A percentile compares a stretch with the other conserved stretches of the same genome.
These are phyloP conservation scores for Trichogramma evanescens DNA, from an alignment of 2,888 invertebrate genomes.

Conservation along the genomic window DNA sequence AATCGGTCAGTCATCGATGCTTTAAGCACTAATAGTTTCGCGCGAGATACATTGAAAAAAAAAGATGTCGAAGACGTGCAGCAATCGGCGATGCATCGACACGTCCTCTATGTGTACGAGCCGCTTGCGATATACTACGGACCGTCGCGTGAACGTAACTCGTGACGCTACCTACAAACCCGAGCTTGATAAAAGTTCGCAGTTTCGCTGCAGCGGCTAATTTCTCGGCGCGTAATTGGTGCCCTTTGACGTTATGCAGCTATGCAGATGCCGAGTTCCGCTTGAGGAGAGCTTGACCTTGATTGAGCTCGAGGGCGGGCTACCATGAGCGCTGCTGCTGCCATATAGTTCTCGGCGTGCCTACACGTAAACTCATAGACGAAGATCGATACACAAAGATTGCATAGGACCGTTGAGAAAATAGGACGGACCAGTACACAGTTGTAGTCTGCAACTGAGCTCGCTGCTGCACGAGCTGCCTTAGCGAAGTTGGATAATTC, in stretches of 20 bases:
- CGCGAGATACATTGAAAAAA: slow-evolving; percentile 29
- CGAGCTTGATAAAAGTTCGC: neutral
- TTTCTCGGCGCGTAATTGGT: slow-evolving; percentile 18
- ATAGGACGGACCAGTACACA: too few species aligned
- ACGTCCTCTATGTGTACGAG: slow-evolving; percentile 22
- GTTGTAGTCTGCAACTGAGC: too few species aligned
- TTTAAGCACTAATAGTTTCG: slow-evolving; percentile 15
- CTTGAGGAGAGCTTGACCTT: too few species aligned
- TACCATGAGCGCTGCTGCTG: too few species aligned
- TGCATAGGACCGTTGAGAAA: neutral
- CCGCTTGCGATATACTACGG: neutral
- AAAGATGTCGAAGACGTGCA: too few species aligned
- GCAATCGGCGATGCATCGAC: slow-evolving; percentile 34
- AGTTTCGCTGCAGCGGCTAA: slow-evolving; percentile 17
- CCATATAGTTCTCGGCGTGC: neutral
- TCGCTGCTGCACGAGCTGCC: too few species aligned
- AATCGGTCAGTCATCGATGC: too few species aligned
- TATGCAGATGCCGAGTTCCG: too few species aligned
- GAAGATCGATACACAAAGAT: slow-evolving; percentile 13
- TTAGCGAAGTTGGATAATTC: too few species aligned
- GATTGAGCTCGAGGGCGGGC: too few species aligned
- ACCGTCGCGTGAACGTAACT: neutral
- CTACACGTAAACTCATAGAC: slow-evolving; percentile 3
- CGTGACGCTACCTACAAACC: too few species aligned
- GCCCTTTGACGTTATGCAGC: neutral